Evolutionary conservation across 92 coral and sea anemone species (phyloP).

Genomic region (Virgularia gustaviana): DNA sequence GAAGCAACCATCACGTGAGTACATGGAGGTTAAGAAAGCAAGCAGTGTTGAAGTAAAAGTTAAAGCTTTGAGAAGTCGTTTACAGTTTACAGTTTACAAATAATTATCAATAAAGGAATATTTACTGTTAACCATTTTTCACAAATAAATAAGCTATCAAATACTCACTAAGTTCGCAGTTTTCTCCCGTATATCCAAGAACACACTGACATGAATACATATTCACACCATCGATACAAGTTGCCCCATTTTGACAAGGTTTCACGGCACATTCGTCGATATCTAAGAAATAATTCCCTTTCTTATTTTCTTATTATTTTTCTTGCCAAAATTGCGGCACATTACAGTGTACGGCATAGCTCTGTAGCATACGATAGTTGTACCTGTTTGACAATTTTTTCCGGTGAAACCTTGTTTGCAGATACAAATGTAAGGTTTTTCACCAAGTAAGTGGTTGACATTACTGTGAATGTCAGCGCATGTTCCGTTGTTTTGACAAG

Average conservation of each 20-base stretch:
- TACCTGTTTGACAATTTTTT: slow-evolving; percentile 33
- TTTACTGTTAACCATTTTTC: too few species aligned
- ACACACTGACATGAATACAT: slow-evolving; percentile 1
- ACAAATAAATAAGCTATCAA: too few species aligned
- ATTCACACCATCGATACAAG: slow-evolving; percentile 8
- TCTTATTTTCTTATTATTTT: too few species aligned
- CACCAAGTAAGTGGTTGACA: slow-evolving; percentile 9
- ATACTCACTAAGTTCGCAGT: too few species aligned
- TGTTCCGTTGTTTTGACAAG: slow-evolving; percentile 32
- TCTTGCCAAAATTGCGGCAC: background rate
- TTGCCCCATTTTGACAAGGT: slow-evolving; percentile 26
- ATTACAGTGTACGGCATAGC: background rate
- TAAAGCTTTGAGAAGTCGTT: background rate
- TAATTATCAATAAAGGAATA: background rate
- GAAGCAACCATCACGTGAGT: background rate
- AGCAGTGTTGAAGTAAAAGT: background rate
- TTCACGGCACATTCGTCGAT: slow-evolving; percentile 13
- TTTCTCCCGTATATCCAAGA: slow-evolving; percentile 9
- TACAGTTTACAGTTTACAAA: background rate
- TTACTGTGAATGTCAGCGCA: slow-evolving; percentile 33
- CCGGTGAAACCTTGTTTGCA: slow-evolving; percentile 23
- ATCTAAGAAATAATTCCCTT: slow-evolving; percentile 16
- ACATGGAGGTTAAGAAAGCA: background rate
- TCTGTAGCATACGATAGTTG: background rate
- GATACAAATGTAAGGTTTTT: slow-evolving; percentile 13